These are phyloP conservation scores for Zygaena filipendulae DNA, from an alignment of 2,888 invertebrate genomes.

Conservation along the genomic window DNA sequence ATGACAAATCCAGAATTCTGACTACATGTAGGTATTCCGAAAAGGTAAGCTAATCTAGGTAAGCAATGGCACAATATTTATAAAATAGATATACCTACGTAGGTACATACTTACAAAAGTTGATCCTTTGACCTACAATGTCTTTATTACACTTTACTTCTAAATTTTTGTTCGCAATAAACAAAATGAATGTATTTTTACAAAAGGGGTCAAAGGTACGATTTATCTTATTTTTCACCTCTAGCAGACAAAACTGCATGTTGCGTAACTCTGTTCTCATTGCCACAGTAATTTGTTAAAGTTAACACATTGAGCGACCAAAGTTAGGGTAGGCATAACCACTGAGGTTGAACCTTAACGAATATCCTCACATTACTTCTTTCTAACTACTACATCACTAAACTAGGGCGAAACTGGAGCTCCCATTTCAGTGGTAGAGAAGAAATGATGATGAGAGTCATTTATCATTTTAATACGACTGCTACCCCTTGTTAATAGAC, in stretches of 20 bases:
- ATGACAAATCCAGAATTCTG: no score
- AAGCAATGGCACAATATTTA: no score
- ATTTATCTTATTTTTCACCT: slow-evolving; percentile 45
- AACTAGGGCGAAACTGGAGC: slow-evolving; percentile 14
- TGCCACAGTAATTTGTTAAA: slow-evolving; percentile 58
- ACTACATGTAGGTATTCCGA: no score
- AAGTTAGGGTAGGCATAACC: slow-evolving; percentile 42
- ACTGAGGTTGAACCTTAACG: slow-evolving; percentile 24
- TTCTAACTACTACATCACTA: slow-evolving; percentile 2
- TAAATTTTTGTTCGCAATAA: no score
- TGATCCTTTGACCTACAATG: no score
- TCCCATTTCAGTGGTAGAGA: slow-evolving; percentile 24
- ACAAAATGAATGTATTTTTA: slow-evolving; percentile 33
- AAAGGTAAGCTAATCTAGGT: no score
- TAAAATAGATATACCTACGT: no score
- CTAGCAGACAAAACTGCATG: slow-evolving; percentile 33
- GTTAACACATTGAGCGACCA: slow-evolving; percentile 47
- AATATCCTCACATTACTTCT: slow-evolving; percentile 5
- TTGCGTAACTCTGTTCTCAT: slow-evolving; percentile 43
- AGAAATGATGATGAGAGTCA: slow-evolving; percentile 54
- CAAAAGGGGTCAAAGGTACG: slow-evolving; percentile 43
- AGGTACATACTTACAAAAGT: no score
- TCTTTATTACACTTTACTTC: no score
- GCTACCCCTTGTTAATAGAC: slow-evolving; percentile 55
- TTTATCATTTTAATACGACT: slow-evolving; percentile 65